Percentiles rank a stretch among this genome's conserved stretches.
These are phyloP conservation scores for Sebastiscus albofasciatus DNA, from an alignment of 2,797 vertebrate genomes.

Conservation along the genomic window DNA sequence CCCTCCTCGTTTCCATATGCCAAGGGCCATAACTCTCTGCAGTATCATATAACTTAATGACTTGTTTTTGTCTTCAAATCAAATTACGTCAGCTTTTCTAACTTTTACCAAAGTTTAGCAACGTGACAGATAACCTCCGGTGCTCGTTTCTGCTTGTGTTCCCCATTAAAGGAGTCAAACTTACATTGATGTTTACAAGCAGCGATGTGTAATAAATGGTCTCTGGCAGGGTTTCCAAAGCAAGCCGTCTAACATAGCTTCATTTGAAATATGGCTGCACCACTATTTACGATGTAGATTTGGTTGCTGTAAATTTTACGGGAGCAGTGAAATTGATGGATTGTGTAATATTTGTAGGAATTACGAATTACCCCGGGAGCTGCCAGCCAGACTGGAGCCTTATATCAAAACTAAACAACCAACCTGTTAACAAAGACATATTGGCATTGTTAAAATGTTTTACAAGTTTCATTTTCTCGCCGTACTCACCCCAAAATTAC, in stretches of 20 bases:
- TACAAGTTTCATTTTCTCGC: not conserved
- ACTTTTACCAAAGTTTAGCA: slow-evolving; percentile 40
- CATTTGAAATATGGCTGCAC: slow-evolving; percentile 54
- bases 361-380: slow-evolving; percentile 64
- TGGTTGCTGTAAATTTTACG: slow-evolving; percentile 59
- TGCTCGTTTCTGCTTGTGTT: slow-evolving; percentile 44
- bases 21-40: not conserved
- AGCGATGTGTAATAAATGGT: slow-evolving; percentile 59
- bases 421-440: slow-evolving; percentile 46
- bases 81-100: slow-evolving; percentile 30
- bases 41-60: slow-evolving; percentile 10
- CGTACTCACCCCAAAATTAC: not conserved
- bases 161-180: slow-evolving; percentile 54
- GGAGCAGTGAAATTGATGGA: slow-evolving; percentile 69
- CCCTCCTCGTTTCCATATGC: slow-evolving; percentile 4
- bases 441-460: slow-evolving; percentile 38
- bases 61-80: slow-evolving; percentile 35
- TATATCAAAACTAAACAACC: slow-evolving; percentile 57
- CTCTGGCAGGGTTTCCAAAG: slow-evolving; percentile 53
- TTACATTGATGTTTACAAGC: slow-evolving; percentile 59
- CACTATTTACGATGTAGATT: slow-evolving; percentile 63
- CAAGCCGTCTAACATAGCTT: slow-evolving; percentile 37
- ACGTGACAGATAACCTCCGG: slow-evolving; percentile 33
- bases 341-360: slow-evolving; percentile 65
- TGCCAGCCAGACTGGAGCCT: slow-evolving; percentile 31